A percentile compares a stretch with the other conserved stretches of the same genome.
Conservation (phyloP, 2,797 vertebrate genomes). For the Rallus crepitans region DNA sequence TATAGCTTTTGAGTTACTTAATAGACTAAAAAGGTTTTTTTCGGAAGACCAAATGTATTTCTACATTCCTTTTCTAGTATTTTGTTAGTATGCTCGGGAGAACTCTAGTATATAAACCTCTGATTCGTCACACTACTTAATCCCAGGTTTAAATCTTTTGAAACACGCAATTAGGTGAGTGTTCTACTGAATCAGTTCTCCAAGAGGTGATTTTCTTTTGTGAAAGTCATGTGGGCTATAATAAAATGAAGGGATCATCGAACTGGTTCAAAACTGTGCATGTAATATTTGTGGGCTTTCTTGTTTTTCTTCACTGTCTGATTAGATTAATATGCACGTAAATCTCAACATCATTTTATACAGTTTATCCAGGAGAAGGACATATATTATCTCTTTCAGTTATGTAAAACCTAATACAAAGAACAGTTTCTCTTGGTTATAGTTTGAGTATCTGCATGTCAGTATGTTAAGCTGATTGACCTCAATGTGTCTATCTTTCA, state of each 20-base stretch:
- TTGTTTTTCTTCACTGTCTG: not conserved
- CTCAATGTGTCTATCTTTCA: not conserved
- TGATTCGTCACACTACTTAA: not conserved
- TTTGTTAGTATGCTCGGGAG: not conserved
- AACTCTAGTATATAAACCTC: not conserved
- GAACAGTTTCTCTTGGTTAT: not conserved
- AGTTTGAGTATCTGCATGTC: not conserved
- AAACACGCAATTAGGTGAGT: constrained; percentile 12
- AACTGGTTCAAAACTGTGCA: not conserved
- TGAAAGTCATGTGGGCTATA: not conserved
- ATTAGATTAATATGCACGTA: not conserved
- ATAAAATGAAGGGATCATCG: not conserved
- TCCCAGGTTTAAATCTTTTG: constrained; percentile 17
- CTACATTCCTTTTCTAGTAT: not conserved
- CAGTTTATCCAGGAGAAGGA: not conserved
- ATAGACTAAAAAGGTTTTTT: not conserved
- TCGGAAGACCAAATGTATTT: not conserved
- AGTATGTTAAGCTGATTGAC: not conserved
- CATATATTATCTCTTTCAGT: not conserved
- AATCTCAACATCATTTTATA: not conserved
- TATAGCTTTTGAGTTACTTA: not conserved
- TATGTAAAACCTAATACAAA: not conserved
- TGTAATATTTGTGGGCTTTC: not conserved
- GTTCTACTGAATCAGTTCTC: constrained; percentile 11
- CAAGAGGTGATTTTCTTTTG: constrained; percentile 4